Evolutionary conservation across 2,888 invertebrate genomes (phyloP).

Genomic region (Tubulanus polymorphus): DNA sequence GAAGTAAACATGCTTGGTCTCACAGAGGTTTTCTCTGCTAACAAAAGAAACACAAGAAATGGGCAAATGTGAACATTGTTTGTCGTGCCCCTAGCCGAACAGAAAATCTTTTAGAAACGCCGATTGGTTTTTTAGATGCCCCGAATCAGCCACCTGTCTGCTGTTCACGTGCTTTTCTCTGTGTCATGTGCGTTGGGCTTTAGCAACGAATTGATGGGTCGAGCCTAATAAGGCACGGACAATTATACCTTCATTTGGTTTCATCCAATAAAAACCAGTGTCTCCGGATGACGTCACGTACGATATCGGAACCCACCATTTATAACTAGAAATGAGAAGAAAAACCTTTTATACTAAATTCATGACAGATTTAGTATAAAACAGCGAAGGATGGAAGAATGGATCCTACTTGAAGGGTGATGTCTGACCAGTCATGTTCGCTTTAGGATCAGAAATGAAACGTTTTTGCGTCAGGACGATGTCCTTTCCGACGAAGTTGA

Average conservation of each 20-base stretch:
- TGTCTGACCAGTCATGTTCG: slow-evolving; percentile 2
- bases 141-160: no score
- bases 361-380: background rate
- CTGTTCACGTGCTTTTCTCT: no score
- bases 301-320: slow-evolving; percentile 80
- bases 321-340: slow-evolving; percentile 30
- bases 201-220: no score
- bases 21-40: no score
- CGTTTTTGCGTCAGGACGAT: slow-evolving; percentile 34
- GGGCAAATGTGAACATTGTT: no score
- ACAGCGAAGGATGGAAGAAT: background rate
- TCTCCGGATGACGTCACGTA: slow-evolving; percentile 59
- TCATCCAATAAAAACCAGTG: slow-evolving; percentile 24
- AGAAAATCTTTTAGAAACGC: no score
- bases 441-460: slow-evolving; percentile 26
- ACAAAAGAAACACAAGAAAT: no score
- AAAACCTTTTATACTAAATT: background rate
- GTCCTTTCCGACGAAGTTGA: slow-evolving; percentile 20
- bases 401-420: background rate
- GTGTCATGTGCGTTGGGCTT: no score
- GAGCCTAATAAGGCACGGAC: no score
- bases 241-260: slow-evolving; percentile 1
- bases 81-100: no score
- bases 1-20: no score
- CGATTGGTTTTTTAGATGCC: no score